These are phyloP conservation scores for Galerucella calmariensis DNA, from an alignment of 2,888 invertebrate genomes.

Conservation along the genomic window DNA sequence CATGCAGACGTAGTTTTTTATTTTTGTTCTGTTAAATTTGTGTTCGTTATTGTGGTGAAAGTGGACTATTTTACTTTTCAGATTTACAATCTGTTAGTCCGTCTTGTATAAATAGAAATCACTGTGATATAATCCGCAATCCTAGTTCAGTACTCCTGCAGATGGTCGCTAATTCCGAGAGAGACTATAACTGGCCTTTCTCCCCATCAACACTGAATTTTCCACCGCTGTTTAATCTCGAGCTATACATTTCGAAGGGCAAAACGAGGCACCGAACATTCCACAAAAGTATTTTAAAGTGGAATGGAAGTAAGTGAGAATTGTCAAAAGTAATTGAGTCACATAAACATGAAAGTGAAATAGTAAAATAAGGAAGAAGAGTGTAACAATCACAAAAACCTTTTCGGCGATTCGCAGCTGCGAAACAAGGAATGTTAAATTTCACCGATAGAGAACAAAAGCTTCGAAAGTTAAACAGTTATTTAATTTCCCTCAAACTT, in stretches of 20 bases:
- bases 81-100: background rate
- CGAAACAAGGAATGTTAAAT: background rate
- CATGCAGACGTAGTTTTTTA: background rate
- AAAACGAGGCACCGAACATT: conserved; percentile 44
- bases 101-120: conserved; percentile 50
- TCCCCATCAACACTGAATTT: conserved; percentile 50
- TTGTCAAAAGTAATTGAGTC: conserved; percentile 54
- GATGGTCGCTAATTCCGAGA: conserved; percentile 50
- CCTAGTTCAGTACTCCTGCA: conserved; percentile 57
- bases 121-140: conserved; percentile 53
- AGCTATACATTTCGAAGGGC: conserved; percentile 38
- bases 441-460: background rate
- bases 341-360: conserved; percentile 54
- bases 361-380: conserved; percentile 47
- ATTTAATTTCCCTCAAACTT: background rate
- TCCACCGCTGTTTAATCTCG: conserved; percentile 47
- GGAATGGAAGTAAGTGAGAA: conserved; percentile 45
- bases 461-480: background rate
- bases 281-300: conserved; percentile 44
- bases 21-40: background rate
- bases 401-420: conserved; percentile 7
- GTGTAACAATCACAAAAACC: conserved; percentile 35
- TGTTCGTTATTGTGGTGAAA: background rate
- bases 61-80: background rate
- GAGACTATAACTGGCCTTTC: conserved; percentile 48